phyloP scores from a whole-genome alignment of 2,888 invertebrate genomes.

The Philaethria dido region DNA sequence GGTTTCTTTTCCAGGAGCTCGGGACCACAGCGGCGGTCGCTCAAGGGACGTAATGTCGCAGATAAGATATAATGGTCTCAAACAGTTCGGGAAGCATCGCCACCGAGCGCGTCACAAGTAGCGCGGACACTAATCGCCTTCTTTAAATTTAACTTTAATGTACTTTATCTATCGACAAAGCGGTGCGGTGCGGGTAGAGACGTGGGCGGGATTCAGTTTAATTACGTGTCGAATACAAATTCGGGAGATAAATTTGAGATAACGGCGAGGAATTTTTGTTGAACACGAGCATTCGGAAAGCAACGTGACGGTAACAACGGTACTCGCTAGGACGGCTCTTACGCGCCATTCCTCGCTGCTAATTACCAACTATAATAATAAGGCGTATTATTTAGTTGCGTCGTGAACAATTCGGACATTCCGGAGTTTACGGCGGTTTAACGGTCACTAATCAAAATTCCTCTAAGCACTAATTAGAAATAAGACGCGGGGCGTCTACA shows the following conservation, averaged over 20 bases:
- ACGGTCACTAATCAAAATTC: conserved; percentile 45
- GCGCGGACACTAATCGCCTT: conserved; percentile 12
- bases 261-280: conserved; percentile 14
- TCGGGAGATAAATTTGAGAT: conserved; percentile 26
- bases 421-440: conserved; percentile 32
- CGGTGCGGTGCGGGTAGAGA: not conserved
- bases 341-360: conserved; percentile 35
- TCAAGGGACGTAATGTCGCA: conserved; percentile 54
- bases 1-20: not conserved
- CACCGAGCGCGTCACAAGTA: conserved; percentile 19
- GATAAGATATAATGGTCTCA: conserved; percentile 58
- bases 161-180: conserved; percentile 4
- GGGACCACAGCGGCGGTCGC: not conserved
- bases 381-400: conserved; percentile 27
- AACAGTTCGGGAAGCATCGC: conserved; percentile 39
- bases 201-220: conserved; percentile 6
- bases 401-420: conserved; percentile 36
- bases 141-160: conserved; percentile 13
- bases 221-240: conserved; percentile 34
- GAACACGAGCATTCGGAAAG: not conserved
- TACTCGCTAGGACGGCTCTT: too few relatives aligned
- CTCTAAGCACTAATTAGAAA: conserved; percentile 43
- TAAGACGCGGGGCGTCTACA: conserved; percentile 36
- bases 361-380: conserved; percentile 36
- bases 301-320: too few relatives aligned